Conservation (phyloP, 1,140 invertebrate genomes). For the Anagrus nilaparvatae region DNA sequence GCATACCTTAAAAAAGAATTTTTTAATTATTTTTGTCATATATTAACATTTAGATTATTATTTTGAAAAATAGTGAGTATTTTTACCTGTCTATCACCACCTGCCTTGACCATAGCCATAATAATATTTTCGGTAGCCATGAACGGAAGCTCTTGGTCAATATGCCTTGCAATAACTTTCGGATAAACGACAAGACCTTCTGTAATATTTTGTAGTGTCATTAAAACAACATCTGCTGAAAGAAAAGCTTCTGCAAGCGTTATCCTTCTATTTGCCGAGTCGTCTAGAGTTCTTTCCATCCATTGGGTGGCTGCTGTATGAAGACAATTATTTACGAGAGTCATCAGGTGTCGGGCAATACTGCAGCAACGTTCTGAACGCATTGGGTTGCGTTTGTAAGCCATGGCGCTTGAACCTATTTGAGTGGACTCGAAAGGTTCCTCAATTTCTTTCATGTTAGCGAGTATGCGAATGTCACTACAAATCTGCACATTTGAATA, state of each 20-base stretch:
- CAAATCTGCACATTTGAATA: constrained; percentile 80
- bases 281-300: constrained; percentile 96
- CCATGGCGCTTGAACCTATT: constrained; percentile 87
- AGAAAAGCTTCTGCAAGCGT: constrained; percentile 89
- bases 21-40: too few species aligned
- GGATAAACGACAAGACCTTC: constrained; percentile 92
- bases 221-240: constrained; percentile 78
- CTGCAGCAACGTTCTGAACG: constrained; percentile 89
- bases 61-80: constrained; percentile 1
- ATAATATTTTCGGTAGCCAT: constrained; percentile 97
- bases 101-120: constrained; percentile 93
- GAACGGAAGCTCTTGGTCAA: constrained; percentile 88
- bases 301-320: constrained; percentile 89
- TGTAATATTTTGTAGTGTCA: constrained; percentile 84
- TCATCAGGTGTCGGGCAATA: constrained; percentile 83
- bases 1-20: constrained; percentile 56
- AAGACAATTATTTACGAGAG: constrained; percentile 68
- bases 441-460: constrained; percentile 91
- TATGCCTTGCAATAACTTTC: constrained; percentile 77
- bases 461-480: constrained; percentile 80
- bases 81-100: constrained; percentile 81
- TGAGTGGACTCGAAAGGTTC: constrained; percentile 96
- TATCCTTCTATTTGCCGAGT: constrained; percentile 90
- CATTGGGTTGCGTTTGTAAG: constrained; percentile 99
- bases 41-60: too few species aligned